Conservation (phyloP, 1,140 invertebrate species). For the Cylas formicarius region DNA sequence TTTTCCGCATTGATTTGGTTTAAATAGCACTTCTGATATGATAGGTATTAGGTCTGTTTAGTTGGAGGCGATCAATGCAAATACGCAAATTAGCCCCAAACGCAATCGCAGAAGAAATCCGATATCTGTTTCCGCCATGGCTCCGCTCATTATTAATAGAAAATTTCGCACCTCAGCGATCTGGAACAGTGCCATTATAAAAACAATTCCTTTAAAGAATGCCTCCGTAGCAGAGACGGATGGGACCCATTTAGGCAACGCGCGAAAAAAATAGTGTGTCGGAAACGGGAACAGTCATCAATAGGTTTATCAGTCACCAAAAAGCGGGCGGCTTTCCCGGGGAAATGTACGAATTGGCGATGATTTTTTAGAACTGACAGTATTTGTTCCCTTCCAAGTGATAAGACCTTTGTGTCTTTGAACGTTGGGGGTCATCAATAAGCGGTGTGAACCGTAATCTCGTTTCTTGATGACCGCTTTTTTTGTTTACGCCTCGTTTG, state of each 20-base stretch:
- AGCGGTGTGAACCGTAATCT: slow-evolving; percentile 35
- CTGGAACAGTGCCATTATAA: slow-evolving; percentile 19
- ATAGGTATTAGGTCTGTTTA: no score
- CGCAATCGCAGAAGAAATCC: no score
- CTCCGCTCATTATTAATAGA: no score
- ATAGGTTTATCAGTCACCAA: slow-evolving; percentile 38
- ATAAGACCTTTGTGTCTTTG: slow-evolving; percentile 41
- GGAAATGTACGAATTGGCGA: slow-evolving; percentile 38
- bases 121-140: no score
- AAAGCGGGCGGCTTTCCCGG: slow-evolving; percentile 32
- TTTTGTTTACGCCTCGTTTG: slow-evolving; percentile 39
- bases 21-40: no score
- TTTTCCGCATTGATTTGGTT: no score
- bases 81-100: no score
- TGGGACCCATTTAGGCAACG: slow-evolving; percentile 16
- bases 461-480: slow-evolving; percentile 35
- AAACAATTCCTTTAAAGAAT: slow-evolving; percentile 22
- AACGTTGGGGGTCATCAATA: slow-evolving; percentile 39
- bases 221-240: slow-evolving; percentile 16
- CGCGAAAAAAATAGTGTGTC: slow-evolving; percentile 35
- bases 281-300: slow-evolving; percentile 36
- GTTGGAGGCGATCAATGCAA: no score
- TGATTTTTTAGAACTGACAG: slow-evolving; percentile 33
- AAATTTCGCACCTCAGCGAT: slow-evolving; percentile 11
- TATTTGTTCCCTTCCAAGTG: slow-evolving; percentile 36